Conservation (phyloP, 2,888 invertebrate genomes). For the Tolmerus cingulatus region DNA sequence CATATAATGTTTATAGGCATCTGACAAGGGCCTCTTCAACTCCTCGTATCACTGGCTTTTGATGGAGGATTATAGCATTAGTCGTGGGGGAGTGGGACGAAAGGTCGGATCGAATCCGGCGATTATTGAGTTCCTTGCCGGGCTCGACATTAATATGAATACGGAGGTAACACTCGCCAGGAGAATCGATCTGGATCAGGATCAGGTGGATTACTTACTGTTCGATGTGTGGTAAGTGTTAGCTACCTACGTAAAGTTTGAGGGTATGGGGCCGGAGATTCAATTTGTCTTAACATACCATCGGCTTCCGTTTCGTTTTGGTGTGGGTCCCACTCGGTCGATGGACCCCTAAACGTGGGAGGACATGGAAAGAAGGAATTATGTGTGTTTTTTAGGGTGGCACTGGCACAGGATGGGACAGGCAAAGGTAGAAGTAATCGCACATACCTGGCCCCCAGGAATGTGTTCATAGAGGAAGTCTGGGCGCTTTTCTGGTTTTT, state of each 20-base stretch:
- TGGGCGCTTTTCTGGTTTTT: not conserved
- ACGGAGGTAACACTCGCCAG: constrained; percentile 61
- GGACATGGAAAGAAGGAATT: not conserved
- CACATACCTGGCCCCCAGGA: constrained; percentile 6
- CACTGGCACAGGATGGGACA: not conserved
- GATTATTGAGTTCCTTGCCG: constrained; percentile 61
- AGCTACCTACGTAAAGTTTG: not conserved
- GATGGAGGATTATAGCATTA: constrained; percentile 61
- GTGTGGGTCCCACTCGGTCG: not conserved
- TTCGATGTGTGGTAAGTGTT: constrained; percentile 59
- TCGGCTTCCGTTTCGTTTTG: constrained; percentile 15
- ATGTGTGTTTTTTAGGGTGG: not conserved
- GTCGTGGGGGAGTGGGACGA: constrained; percentile 53
- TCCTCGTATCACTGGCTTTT: constrained; percentile 63
- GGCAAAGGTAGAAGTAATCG: constrained; percentile 30
- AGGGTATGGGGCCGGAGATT: not conserved
- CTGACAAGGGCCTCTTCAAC: constrained; percentile 61
- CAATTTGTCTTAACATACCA: constrained; percentile 37
- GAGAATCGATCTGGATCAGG: constrained; percentile 45
- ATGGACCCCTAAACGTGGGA: not conserved
- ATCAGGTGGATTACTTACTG: constrained; percentile 56
- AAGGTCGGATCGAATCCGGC: constrained; percentile 50
- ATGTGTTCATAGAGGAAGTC: constrained; percentile 24
- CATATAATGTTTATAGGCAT: constrained; percentile 55
- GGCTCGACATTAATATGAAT: constrained; percentile 63